A percentile compares a stretch with the other conserved stretches of the same genome.
Evolutionary conservation across 2,888 invertebrate species (phyloP).

Genomic region (Prosopocoilus inquinatus): DNA sequence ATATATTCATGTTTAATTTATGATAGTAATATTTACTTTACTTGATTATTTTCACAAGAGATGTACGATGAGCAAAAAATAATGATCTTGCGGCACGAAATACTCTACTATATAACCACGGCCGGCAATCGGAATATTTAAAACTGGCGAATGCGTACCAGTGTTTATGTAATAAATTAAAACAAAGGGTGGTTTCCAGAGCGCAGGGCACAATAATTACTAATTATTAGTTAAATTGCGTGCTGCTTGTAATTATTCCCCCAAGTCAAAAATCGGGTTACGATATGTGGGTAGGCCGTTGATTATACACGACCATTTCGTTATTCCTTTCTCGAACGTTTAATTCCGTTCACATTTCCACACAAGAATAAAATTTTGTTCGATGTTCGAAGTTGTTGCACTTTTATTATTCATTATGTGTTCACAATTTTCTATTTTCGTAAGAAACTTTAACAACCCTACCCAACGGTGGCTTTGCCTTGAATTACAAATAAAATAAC

Average conservation of each 20-base stretch:
- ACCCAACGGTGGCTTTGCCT: no score
- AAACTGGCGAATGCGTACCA: constrained; percentile 27
- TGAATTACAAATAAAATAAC: no score
- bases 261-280: constrained; percentile 41
- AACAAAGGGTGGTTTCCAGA: constrained; percentile 28
- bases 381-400: not conserved
- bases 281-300: constrained; percentile 31
- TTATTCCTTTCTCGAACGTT: constrained; percentile 29
- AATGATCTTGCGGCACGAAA: constrained; percentile 45
- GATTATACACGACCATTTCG: constrained; percentile 30
- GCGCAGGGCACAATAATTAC: constrained; percentile 38
- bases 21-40: constrained; percentile 51
- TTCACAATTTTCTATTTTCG: no score
- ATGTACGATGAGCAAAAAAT: constrained; percentile 32
- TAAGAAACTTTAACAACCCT: no score
- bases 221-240: constrained; percentile 48
- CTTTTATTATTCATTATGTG: no score
- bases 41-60: constrained; percentile 47
- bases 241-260: constrained; percentile 43
- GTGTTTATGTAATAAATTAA: constrained; percentile 31
- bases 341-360: constrained; percentile 10
- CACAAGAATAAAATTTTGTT: not conserved
- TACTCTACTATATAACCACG: constrained; percentile 23
- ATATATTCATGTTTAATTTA: constrained; percentile 50
- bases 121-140: constrained; percentile 36